Evolutionary conservation across 2,888 invertebrate genomes (phyloP), one percentile per base, ranked within the genome.

Genomic region (Arenicola marina): DNA sequence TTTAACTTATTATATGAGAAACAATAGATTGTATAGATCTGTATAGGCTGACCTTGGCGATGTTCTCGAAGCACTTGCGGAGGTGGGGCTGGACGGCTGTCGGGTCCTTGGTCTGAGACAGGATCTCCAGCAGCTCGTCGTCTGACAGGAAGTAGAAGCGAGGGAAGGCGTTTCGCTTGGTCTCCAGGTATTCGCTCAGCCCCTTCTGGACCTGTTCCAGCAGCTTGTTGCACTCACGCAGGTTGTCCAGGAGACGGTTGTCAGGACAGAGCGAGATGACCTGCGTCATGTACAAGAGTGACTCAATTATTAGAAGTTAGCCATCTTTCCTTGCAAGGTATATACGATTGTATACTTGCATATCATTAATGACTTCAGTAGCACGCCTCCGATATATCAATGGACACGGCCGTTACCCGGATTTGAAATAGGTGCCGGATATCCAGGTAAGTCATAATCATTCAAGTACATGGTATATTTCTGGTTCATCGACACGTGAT

Each of bases 31-130:
- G n/a, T 24, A 51, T 4, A 51, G 4, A 43, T 15, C 3, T 45
- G n/a, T n/a, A n/a, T n/a, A n/a, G n/a, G n/a, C 32, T 46, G 59
- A 91, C 87, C 69, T 69, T 78, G 7, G 89, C 88, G 73, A 92
- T 89, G 75, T 89, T 90, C 80, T 92, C 92, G 81, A 92, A 92
- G 82, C 92, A 92, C 81, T 92, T 92, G 69, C 89, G 87, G n/a
- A 92, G 84, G 83, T 92, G 91, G 11, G 84, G 83, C 69, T 84
- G 84, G 43, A 84, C 84, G 64, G 84, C 84, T n/a, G 81, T 81
- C 0, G 84, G 84, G 73, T 84, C 84, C 69, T 84, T 84, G 26
- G 84, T 84, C 73, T 84, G 83, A 2, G 84, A 84, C 46, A 84
- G 75, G 66, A 84, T 84, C 72, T 84, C 83, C 61, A 84, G 70